A percentile compares a stretch with the other conserved stretches of the same genome.
phyloP scores from a whole-genome alignment of 2,888 invertebrate species.

The Parthenolecanium corni region DNA sequence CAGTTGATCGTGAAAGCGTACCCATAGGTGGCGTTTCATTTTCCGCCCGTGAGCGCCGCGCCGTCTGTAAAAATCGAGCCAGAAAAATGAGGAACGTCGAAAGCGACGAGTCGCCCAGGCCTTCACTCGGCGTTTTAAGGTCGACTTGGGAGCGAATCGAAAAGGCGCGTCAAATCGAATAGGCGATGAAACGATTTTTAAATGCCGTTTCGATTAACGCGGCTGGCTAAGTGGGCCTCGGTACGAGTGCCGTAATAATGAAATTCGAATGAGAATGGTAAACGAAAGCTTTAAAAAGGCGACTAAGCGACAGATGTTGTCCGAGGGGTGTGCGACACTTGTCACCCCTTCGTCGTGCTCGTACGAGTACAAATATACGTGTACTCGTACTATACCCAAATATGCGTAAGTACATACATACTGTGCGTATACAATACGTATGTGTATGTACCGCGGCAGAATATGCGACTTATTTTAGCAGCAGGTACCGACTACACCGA shows the following conservation, averaged over 20 bases:
- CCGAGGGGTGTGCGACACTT: slow-evolving; percentile 19
- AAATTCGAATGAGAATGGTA: slow-evolving; percentile 15
- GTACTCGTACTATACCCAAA: no score
- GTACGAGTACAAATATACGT: not conserved
- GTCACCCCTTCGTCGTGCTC: slow-evolving; percentile 14
- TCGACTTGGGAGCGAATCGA: not conserved
- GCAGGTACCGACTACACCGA: not conserved
- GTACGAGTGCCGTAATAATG: not conserved
- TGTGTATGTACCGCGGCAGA: not conserved
- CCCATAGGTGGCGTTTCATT: no score
- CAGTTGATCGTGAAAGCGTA: no score
- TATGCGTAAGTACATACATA: not conserved
- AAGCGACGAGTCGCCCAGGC: no score
- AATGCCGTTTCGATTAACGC: slow-evolving; percentile 18
- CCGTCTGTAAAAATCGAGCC: no score
- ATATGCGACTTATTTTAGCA: not conserved
- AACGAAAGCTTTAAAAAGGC: slow-evolving; percentile 11
- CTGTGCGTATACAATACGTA: not conserved
- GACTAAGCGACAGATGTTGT: slow-evolving; percentile 27
- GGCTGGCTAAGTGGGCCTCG: not conserved
- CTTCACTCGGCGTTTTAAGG: no score
- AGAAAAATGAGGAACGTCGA: no score
- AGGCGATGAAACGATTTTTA: slow-evolving; percentile 1
- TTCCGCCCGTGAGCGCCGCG: no score
- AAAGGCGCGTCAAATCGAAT: not conserved